phyloP scores from a whole-genome alignment of 2,113 vertebrate genomes.

The Myotis yumanensis region DNA sequence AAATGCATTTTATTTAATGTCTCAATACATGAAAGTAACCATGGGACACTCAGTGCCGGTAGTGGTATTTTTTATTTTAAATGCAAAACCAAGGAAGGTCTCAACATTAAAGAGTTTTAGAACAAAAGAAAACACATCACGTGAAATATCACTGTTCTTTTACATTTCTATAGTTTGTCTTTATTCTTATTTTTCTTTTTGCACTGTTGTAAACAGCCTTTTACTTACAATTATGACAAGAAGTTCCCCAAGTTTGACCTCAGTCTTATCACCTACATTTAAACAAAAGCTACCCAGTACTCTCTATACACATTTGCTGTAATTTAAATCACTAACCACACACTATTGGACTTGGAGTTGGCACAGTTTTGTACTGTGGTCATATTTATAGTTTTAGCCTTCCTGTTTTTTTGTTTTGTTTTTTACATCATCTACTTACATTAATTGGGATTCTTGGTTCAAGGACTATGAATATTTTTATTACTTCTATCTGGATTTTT shows the following conservation, averaged over 20 bases:
- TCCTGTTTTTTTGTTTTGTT: background rate
- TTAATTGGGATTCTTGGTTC: background rate
- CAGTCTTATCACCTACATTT: background rate
- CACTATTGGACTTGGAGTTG: background rate
- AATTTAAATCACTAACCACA: slow-evolving; percentile 26
- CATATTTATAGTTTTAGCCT: background rate
- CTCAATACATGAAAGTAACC: background rate
- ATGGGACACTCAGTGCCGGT: background rate
- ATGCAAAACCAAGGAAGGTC: slow-evolving; percentile 25
- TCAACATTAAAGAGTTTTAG: background rate
- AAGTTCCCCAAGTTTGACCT: background rate
- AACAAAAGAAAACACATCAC: background rate
- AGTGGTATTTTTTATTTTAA: background rate
- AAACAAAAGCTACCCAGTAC: background rate
- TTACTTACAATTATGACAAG: background rate
- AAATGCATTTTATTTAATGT: background rate
- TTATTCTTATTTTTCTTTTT: background rate
- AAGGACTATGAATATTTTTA: background rate
- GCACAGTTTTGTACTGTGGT: background rate
- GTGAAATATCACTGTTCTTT: background rate
- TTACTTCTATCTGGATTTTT: background rate
- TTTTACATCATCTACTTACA: background rate
- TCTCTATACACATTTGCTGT: background rate
- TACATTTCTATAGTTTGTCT: background rate
- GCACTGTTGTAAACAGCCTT: background rate